phyloP scores from a whole-genome alignment of 2,888 invertebrate genomes.

The Cosmia pyralina region DNA sequence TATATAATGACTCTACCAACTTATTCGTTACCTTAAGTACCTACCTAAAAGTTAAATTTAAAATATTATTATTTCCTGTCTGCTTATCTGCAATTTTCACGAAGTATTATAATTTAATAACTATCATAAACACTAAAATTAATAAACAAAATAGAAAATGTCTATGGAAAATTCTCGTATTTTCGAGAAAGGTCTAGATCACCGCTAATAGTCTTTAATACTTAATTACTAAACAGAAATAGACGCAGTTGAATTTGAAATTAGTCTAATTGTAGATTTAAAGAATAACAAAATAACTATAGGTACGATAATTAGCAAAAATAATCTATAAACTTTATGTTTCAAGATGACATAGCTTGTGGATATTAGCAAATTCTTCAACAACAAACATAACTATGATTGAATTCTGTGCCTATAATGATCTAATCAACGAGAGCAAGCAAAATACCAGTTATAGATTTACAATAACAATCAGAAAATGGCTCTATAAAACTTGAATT shows the following conservation, averaged over 20 bases:
- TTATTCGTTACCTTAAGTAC: slow-evolving; percentile 1
- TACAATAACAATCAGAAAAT: slow-evolving; percentile 26
- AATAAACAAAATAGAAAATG: slow-evolving; percentile 12
- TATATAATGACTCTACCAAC: slow-evolving; percentile 6
- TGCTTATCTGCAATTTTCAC: slow-evolving; percentile 15
- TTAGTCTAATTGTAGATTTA: neutral
- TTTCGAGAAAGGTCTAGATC: neutral
- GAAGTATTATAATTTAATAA: neutral
- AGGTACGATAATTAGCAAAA: neutral
- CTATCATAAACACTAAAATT: slow-evolving; percentile 4
- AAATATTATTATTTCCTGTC: slow-evolving; percentile 18
- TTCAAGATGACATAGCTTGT: too few species aligned
- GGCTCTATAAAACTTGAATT: slow-evolving; percentile 28
- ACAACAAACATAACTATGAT: neutral
- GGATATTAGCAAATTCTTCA: neutral
- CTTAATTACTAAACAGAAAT: neutral
- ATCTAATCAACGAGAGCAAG: slow-evolving; percentile 1
- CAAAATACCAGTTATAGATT: neutral
- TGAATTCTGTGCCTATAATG: neutral
- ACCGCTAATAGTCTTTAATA: neutral
- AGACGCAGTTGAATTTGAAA: neutral
- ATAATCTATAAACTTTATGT: neutral
- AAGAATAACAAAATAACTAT: neutral
- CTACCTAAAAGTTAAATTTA: neutral
- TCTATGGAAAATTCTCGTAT: slow-evolving; percentile 5